Evolutionary conservation across 2,113 vertebrate genomes (phyloP).

Genomic region (Varanus komodoensis): DNA sequence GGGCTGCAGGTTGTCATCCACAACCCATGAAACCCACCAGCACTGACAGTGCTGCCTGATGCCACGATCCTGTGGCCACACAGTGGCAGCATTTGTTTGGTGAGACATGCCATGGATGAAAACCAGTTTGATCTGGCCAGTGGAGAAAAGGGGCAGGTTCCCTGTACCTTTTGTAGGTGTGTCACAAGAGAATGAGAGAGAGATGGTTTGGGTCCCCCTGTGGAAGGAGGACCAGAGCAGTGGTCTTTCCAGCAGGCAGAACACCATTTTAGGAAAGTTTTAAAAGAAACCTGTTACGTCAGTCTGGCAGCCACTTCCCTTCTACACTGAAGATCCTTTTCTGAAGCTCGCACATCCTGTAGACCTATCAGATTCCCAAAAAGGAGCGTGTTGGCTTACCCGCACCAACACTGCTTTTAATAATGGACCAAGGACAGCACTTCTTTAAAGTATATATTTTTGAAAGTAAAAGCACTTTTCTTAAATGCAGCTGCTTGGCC

Average conservation of each 20-base stretch:
- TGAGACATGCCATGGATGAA: not conserved
- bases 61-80: not conserved
- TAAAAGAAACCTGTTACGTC: not conserved
- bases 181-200: not conserved
- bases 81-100: not conserved
- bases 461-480: too few species aligned
- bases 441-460: not conserved
- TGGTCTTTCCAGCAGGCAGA: too few species aligned
- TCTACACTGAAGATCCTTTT: not conserved
- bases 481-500: not conserved
- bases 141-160: not conserved
- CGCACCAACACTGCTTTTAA: not conserved
- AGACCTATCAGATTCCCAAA: not conserved
- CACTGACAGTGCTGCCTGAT: too few species aligned
- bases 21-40: too few species aligned
- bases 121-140: not conserved
- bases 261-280: not conserved
- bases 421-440: not conserved
- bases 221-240: not conserved
- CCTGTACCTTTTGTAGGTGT: not conserved
- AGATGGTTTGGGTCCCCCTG: not conserved
- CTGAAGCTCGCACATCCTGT: not conserved
- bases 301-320: not conserved
- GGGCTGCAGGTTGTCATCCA: too few species aligned
- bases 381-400: not conserved